A percentile compares a stretch with the other conserved stretches of the same genome.
These are phyloP conservation scores for Narcine bancroftii DNA, from an alignment of 2,113 vertebrate species.

Conservation along the genomic window DNA sequence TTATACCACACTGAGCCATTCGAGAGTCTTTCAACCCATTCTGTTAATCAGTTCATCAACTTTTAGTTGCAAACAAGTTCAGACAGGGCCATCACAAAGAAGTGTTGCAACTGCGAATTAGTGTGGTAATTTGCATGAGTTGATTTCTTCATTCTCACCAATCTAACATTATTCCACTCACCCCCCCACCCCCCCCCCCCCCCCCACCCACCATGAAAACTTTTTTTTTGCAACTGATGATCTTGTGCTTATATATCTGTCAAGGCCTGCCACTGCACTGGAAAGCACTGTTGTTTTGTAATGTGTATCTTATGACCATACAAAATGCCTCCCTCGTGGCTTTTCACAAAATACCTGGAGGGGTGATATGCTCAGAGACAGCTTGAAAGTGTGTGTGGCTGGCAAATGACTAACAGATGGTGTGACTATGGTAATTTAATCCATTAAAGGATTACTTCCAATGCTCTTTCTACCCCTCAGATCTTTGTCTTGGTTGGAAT, in stretches of 20 bases:
- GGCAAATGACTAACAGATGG: conserved; percentile 34
- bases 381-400: conserved; percentile 34
- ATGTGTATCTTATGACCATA: conserved; percentile 32
- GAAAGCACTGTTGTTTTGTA: background rate
- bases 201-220: too few relatives aligned
- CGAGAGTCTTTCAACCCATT: background rate
- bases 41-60: conserved; percentile 11
- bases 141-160: conserved; percentile 8
- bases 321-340: background rate
- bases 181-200: too few relatives aligned
- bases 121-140: background rate
- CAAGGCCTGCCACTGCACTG: background rate
- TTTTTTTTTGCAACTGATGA: conserved; percentile 11
- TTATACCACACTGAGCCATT: background rate
- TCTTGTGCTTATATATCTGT: conserved; percentile 35
- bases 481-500: conserved; percentile 24
- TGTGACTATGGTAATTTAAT: conserved; percentile 28
- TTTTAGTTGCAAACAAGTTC: conserved; percentile 34
- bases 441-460: conserved; percentile 17
- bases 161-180: background rate
- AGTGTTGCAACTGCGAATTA: conserved; percentile 10
- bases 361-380: conserved; percentile 29
- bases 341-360: conserved; percentile 35
- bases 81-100: background rate
- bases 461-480: background rate